Percentiles rank a stretch among this genome's conserved stretches.
Evolutionary conservation across 2,797 vertebrate genomes (phyloP).

Genomic region (Phoxinus dragarum): DNA sequence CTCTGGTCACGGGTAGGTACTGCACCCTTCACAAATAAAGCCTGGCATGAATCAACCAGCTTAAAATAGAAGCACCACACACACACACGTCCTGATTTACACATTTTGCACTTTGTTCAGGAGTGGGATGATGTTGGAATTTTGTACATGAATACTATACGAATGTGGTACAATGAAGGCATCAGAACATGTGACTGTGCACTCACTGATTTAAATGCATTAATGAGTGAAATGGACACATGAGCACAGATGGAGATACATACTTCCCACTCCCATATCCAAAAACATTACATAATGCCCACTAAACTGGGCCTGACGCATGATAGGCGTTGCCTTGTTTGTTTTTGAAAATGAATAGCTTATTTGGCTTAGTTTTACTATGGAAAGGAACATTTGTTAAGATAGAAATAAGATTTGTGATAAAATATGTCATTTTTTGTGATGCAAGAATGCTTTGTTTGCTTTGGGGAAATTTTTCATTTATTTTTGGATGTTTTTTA

Average conservation of each 20-base stretch:
- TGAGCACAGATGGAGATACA: conserved; percentile 40
- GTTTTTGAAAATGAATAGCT: conserved; percentile 12
- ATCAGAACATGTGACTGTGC: not conserved
- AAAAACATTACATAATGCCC: conserved; percentile 71
- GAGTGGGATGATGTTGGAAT: conserved; percentile 30
- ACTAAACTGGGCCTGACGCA: conserved; percentile 69
- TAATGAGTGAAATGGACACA: not conserved
- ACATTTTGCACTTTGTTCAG: conserved; percentile 29
- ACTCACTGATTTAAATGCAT: not conserved
- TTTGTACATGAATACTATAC: not conserved
- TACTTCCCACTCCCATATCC: conserved; percentile 66
- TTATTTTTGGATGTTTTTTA: not conserved
- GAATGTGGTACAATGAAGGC: not conserved
- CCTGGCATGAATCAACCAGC: conserved; percentile 28
- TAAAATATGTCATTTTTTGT: not conserved
- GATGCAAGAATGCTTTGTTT: not conserved
- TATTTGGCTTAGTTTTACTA: not conserved
- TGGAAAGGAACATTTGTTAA: not conserved
- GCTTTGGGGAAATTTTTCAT: not conserved
- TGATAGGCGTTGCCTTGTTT: conserved; percentile 2
- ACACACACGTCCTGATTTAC: conserved; percentile 27
- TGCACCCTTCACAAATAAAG: not conserved
- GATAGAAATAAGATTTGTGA: not conserved
- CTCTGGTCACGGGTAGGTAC: conserved; percentile 80
- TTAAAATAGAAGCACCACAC: conserved; percentile 26